Evolutionary conservation across 2,888 invertebrate genomes (phyloP).

Genomic region (Amphipoea oculea): DNA sequence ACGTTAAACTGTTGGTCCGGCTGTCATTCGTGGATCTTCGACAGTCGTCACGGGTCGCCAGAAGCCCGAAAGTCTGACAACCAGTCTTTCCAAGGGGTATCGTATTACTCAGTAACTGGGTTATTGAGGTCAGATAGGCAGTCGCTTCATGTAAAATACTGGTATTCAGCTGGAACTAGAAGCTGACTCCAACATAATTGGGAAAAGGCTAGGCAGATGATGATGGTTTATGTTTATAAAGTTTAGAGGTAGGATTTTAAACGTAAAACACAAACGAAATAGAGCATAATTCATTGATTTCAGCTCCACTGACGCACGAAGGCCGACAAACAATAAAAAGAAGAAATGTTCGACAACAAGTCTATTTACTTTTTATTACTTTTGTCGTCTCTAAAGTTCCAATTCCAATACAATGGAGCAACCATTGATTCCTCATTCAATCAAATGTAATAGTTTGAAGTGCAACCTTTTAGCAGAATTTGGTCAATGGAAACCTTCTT

Average conservation of each 20-base stretch:
- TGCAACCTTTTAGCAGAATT: slow-evolving; percentile 19
- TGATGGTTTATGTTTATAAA: neutral
- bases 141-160: neutral
- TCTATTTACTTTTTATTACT: slow-evolving; percentile 27
- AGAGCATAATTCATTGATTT: slow-evolving; percentile 33
- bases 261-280: slow-evolving; percentile 13
- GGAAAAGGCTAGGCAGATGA: neutral
- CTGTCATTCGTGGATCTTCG: too few species aligned
- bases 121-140: neutral
- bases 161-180: neutral
- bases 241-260: neutral
- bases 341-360: slow-evolving; percentile 33
- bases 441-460: slow-evolving; percentile 1
- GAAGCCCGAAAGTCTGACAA: too few species aligned
- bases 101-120: neutral
- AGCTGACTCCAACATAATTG: neutral
- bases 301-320: slow-evolving; percentile 44
- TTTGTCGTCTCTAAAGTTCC: slow-evolving; percentile 1
- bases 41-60: too few species aligned
- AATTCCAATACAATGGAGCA: neutral
- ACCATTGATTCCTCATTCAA: slow-evolving; percentile 18
- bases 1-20: too few species aligned
- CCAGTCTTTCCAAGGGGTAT: too few species aligned
- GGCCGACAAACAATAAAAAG: slow-evolving; percentile 35
- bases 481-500: slow-evolving; percentile 1